Conservation (phyloP, 2,888 invertebrate species). For the Diachrysia chrysitis region DNA sequence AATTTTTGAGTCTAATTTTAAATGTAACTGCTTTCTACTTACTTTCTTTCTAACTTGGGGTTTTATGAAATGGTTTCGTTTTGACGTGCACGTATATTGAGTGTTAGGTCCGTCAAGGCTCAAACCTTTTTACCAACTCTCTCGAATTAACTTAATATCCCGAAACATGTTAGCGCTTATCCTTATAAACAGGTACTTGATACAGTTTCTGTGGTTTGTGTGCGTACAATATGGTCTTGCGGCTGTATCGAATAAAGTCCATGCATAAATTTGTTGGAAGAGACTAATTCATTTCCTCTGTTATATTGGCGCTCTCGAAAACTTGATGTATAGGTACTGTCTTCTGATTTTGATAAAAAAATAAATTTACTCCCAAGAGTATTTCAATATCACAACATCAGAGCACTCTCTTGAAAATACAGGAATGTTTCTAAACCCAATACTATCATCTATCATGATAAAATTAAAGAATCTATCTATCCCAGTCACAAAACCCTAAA, state of each 20-base stretch:
- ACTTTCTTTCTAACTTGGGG: constrained; percentile 18
- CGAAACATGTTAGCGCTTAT: constrained; percentile 38
- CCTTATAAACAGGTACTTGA: constrained; percentile 45
- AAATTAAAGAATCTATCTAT: no score
- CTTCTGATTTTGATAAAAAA: not conserved
- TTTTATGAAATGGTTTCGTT: not conserved
- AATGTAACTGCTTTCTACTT: constrained; percentile 47
- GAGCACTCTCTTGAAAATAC: no score
- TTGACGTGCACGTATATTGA: no score
- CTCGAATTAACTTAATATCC: constrained; percentile 39
- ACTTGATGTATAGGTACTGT: no score
- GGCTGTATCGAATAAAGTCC: constrained; percentile 39
- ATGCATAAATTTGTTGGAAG: constrained; percentile 22
- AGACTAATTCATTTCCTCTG: constrained; percentile 17
- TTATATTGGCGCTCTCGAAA: not conserved
- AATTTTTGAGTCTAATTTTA: constrained; percentile 37
- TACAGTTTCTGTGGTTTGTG: constrained; percentile 60
- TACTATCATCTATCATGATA: no score
- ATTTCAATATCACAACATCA: not conserved
- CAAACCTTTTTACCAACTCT: not conserved
- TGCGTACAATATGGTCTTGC: constrained; percentile 57
- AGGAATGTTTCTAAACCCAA: no score
- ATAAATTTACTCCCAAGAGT: not conserved
- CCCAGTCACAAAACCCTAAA: not conserved
- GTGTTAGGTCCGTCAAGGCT: no score